A percentile compares a stretch with the other conserved stretches of the same genome.
These are phyloP conservation scores for Patiria pectinifera DNA, from an alignment of 53 echinoderm and acorn worm species.

Conservation along the genomic window DNA sequence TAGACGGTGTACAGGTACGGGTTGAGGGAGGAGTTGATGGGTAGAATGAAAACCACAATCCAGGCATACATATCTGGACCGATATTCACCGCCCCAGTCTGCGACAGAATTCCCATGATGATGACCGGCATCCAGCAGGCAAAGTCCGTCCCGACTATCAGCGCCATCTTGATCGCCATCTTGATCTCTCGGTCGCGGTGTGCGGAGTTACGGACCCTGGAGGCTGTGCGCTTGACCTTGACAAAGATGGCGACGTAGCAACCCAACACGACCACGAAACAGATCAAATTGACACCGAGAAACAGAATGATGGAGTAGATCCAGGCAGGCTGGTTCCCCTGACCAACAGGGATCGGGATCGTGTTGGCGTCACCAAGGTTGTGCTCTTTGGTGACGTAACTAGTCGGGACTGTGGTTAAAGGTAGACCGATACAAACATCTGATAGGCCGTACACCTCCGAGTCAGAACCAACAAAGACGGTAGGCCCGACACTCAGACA, in stretches of 20 bases:
- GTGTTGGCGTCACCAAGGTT: not conserved
- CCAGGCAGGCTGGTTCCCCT: slow-evolving; percentile 51
- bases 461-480: slow-evolving; percentile 3
- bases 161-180: too few relatives aligned
- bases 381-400: not conserved
- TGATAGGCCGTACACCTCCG: slow-evolving; percentile 42
- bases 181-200: slow-evolving; percentile 37
- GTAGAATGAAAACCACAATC: too few relatives aligned
- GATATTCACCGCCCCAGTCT: slow-evolving; percentile 59
- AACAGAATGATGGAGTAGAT: slow-evolving; percentile 64
- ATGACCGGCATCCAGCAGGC: too few relatives aligned
- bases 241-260: too few relatives aligned
- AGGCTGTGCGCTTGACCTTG: slow-evolving; percentile 1
- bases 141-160: too few relatives aligned
- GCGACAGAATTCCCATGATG: slow-evolving; percentile 75
- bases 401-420: slow-evolving; percentile 23
- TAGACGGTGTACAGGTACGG: slow-evolving; percentile 15
- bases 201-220: slow-evolving; percentile 4
- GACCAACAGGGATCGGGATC: slow-evolving; percentile 3
- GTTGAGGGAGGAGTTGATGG: too few relatives aligned
- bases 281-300: slow-evolving; percentile 61
- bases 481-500: slow-evolving; percentile 38
- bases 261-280: slow-evolving; percentile 53
- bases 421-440: slow-evolving; percentile 49
- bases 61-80: not conserved